A percentile compares a stretch with the other conserved stretches of the same genome.
phyloP scores from a whole-genome alignment of 2,888 invertebrate genomes.

The Conus canariensis region DNA sequence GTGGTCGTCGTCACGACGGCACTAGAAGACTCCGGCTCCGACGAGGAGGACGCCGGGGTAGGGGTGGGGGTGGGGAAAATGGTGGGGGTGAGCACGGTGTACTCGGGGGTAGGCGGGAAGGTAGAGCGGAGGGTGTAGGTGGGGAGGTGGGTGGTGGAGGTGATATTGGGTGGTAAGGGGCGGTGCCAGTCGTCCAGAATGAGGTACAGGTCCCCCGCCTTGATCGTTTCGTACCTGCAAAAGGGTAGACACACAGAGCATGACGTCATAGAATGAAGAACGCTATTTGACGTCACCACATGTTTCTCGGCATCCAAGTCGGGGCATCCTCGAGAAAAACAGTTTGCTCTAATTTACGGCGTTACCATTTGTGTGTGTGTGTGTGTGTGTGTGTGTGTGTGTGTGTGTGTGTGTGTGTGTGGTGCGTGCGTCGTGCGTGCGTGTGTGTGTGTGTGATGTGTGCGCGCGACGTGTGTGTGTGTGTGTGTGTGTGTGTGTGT shows the following conservation, averaged over 20 bases:
- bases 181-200: slow-evolving; percentile 36
- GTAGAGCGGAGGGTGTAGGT: slow-evolving; percentile 19
- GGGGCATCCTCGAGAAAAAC: too few species aligned
- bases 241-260: background rate
- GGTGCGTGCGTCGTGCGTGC: too few species aligned
- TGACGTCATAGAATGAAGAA: background rate
- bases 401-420: background rate
- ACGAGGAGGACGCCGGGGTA: background rate
- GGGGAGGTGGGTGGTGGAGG: slow-evolving; percentile 1
- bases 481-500: too few species aligned
- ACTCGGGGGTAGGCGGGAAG: background rate
- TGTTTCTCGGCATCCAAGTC: too few species aligned
- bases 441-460: too few species aligned
- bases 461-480: too few species aligned
- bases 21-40: background rate
- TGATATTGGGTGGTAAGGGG: background rate
- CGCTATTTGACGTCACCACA: background rate
- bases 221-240: slow-evolving; percentile 40
- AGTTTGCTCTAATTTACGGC: too few species aligned
- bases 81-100: slow-evolving; percentile 16
- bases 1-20: background rate
- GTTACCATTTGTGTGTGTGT: too few species aligned
- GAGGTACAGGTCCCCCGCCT: slow-evolving; percentile 49
- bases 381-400: too few species aligned
- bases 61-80: slow-evolving; percentile 36